Evolutionary conservation across 2,797 vertebrate species (phyloP), one percentile per base, ranked within the genome.

Genomic region (Cossypha caffra): DNA sequence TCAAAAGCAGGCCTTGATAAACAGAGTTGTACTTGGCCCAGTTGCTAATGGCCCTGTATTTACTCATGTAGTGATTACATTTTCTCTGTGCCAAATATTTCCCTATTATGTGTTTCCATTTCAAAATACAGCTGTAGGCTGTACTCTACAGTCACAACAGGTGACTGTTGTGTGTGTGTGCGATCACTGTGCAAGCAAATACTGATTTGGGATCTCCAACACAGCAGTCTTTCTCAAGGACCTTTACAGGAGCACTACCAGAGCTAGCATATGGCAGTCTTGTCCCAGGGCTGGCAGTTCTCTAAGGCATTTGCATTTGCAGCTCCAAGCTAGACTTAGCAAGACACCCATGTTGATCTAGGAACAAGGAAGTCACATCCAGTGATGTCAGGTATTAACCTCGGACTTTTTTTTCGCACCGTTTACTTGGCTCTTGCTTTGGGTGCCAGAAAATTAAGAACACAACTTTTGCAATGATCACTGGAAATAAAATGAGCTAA

Each of bases 21-120:
- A 80, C 82, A 69, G 42, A 51, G 14, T 66, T 90, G 66, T 92
- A 50, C 54, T 88, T 86, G 90, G 47, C 33, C 38, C 18, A 52
- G 79, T 81, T 92, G 79, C 76, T 95, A 93, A 76, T 93, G 78
- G 64, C 52, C 51, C 77, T 94, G 0, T 92, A 52, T 95, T 96
- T 91, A 84, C 71, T 95, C 43, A 42, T 11, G 51, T 43, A 62
- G 35, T 48, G 66, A 85, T 94, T 94, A 58, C 83, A 48, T 86
- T 84, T 79, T 88, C 47, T 62, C 24, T 0, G 0, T n/a, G 48
- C 16, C 24, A 66, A 55, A 48, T 81, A 73, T 47, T 91, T 47
- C 64, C 17, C 68, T 86, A 5, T 85, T 91, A 66, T 13, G 48
- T n/a, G 48, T 71, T 85, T 91, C 40, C 26, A 5, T 91, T 94